Conservation (phyloP, 2,797 vertebrate genomes). For the Smutsia temminckii region DNA sequence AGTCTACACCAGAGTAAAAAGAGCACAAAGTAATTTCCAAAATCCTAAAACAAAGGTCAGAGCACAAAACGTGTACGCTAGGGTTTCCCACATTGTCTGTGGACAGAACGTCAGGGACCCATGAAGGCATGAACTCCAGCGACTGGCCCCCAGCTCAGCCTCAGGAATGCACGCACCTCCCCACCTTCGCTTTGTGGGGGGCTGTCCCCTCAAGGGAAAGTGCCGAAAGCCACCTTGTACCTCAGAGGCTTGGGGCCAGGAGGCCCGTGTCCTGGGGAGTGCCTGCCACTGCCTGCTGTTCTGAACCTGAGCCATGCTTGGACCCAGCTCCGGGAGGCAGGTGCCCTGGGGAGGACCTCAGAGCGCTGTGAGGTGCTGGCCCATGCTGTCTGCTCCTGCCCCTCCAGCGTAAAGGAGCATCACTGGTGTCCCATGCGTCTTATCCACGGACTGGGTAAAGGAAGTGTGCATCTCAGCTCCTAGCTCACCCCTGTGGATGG, state of each 20-base stretch:
- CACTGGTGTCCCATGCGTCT: background rate
- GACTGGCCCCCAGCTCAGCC: background rate
- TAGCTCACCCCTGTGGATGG: background rate
- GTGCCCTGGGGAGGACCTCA: rapidly evolving
- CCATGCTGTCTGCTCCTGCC: background rate
- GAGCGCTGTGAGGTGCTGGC: background rate
- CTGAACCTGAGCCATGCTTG: background rate
- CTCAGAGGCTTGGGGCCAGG: background rate
- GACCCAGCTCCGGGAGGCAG: background rate
- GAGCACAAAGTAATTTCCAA: background rate
- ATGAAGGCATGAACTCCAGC: too few relatives aligned
- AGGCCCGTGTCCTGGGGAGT: background rate
- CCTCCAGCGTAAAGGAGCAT: background rate
- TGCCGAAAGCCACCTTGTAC: background rate
- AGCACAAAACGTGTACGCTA: background rate
- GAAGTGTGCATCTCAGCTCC: background rate
- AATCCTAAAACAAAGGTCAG: background rate
- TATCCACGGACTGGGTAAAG: background rate
- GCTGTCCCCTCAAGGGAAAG: background rate
- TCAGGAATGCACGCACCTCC: background rate
- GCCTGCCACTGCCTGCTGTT: background rate
- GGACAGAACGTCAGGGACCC: background rate
- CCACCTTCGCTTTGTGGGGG: background rate
- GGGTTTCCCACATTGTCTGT: background rate
- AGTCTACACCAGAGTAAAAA: background rate